Percentiles rank a stretch among this genome's conserved stretches.
Conservation (phyloP, 2,797 vertebrate genomes). For the Micromesistius poutassou region DNA sequence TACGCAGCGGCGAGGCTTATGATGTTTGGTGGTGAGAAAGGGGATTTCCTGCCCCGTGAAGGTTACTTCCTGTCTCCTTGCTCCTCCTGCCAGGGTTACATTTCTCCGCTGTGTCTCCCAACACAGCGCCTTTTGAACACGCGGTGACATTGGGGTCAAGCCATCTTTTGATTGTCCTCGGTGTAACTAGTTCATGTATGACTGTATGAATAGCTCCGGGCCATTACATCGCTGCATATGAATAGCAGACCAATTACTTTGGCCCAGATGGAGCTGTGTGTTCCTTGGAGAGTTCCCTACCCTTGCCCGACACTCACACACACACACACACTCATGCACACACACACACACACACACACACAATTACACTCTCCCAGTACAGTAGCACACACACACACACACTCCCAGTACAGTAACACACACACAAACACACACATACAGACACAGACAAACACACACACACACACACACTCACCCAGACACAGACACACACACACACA, state of each 20-base stretch:
- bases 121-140: conserved; percentile 24
- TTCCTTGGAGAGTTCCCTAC: conserved; percentile 63
- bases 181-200: conserved; percentile 72
- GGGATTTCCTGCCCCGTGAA: not conserved
- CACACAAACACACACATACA: conserved; percentile 24
- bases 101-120: conserved; percentile 34
- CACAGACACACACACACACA: conserved; percentile 13
- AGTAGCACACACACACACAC: conserved; percentile 16
- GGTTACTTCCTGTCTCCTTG: conserved; percentile 2
- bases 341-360: conserved; percentile 23
- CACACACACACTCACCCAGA: conserved; percentile 28
- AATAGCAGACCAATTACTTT: conserved; percentile 77
- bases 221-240: conserved; percentile 75
- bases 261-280: conserved; percentile 71
- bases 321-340: conserved; percentile 7
- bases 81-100: not conserved
- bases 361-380: conserved; percentile 23
- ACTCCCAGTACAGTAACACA: conserved; percentile 22
- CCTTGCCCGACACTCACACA: conserved; percentile 35
- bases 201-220: conserved; percentile 69
- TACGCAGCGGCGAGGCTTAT: not conserved
- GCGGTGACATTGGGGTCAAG: conserved; percentile 62
- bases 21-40: not conserved
- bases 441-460: conserved; percentile 12
- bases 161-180: conserved; percentile 65